Percentiles rank a stretch among this genome's conserved stretches.
These are phyloP conservation scores for Strigamia maritima DNA, from an alignment of 2,888 invertebrate species.

Conservation along the genomic window DNA sequence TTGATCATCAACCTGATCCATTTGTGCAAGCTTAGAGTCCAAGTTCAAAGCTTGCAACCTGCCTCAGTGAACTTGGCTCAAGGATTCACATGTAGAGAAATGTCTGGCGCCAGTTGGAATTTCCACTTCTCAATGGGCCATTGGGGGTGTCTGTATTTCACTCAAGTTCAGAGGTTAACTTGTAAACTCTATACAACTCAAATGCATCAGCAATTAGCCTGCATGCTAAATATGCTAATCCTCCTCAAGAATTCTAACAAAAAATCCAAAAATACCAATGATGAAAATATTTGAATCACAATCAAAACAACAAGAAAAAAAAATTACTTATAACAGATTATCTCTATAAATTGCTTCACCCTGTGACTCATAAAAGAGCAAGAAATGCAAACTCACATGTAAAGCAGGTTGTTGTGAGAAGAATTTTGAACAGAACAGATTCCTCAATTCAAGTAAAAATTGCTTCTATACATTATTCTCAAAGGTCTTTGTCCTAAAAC, in stretches of 20 bases:
- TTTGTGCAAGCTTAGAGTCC: not conserved
- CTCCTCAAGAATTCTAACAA: not conserved
- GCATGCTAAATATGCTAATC: not conserved
- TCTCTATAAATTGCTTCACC: slow-evolving; percentile 1
- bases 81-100: slow-evolving; percentile 7
- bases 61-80: slow-evolving; percentile 1
- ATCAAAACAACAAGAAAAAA: not conserved
- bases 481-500: not conserved
- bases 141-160: slow-evolving; percentile 18
- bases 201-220: not conserved
- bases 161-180: slow-evolving; percentile 1
- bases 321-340: not conserved
- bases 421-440: not conserved
- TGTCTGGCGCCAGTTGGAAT: slow-evolving; percentile 25
- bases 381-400: not conserved
- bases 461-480: not conserved
- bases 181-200: not conserved
- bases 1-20: not conserved
- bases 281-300: not conserved
- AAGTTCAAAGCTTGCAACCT: slow-evolving; percentile 23
- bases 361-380: not conserved
- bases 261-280: not conserved
- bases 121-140: slow-evolving; percentile 11
- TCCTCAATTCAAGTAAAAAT: not conserved
- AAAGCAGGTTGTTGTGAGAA: not conserved